Conservation (phyloP, 2,888 invertebrate genomes). For the Yponomeuta malinellus region DNA sequence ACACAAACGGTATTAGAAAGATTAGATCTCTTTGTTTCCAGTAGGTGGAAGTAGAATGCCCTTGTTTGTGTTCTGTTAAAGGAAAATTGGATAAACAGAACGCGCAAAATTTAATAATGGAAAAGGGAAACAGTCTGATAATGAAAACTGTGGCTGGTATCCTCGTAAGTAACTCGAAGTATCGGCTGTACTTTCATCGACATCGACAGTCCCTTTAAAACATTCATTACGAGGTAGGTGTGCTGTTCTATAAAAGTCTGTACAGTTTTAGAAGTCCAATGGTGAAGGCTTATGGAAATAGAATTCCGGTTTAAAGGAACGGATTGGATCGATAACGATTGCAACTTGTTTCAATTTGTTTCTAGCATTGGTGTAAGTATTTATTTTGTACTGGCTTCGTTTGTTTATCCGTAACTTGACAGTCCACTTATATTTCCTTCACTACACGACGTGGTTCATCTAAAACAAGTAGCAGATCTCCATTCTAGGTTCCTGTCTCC, state of each 20-base stretch:
- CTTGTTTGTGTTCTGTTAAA: not conserved
- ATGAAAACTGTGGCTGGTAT: not conserved
- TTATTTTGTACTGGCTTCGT: not conserved
- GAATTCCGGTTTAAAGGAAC: not conserved
- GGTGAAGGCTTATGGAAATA: not conserved
- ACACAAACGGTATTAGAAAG: conserved; percentile 1
- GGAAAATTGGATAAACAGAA: not conserved
- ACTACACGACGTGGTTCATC: not conserved
- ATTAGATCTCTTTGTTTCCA: conserved; percentile 2
- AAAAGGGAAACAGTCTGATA: not conserved
- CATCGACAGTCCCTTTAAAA: not conserved
- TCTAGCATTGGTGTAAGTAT: not conserved
- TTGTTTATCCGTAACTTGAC: too few species aligned
- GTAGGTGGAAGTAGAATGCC: not conserved
- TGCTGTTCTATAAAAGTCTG: not conserved
- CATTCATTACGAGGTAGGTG: not conserved
- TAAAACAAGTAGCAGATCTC: not conserved
- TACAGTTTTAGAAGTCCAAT: not conserved
- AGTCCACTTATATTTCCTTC: not conserved
- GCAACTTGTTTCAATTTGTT: not conserved
- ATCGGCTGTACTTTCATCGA: not conserved
- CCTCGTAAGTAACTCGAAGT: not conserved
- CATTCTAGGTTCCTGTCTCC: conserved; percentile 7
- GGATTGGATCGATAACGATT: not conserved
- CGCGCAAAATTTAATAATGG: not conserved